Percentiles rank a stretch among this genome's conserved stretches.
Evolutionary conservation across 2,113 vertebrate genomes (phyloP).

Genomic region (Podilymbus podiceps): DNA sequence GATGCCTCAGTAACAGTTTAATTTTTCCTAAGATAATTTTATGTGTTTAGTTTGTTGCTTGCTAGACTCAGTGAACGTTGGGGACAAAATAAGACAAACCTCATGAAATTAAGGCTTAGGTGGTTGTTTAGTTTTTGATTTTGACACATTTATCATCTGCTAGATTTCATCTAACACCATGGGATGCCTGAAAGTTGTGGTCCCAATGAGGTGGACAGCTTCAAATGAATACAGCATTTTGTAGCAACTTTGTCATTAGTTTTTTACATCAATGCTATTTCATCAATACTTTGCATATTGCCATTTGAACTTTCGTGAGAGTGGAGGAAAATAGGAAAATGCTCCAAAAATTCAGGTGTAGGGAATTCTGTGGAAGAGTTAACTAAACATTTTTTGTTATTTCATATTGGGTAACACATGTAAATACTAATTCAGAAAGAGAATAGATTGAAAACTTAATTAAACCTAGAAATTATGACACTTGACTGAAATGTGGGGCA

Average conservation of each 20-base stretch:
- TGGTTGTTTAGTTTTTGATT: neutral
- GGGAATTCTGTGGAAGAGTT: neutral
- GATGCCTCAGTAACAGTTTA: neutral
- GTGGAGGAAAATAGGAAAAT: neutral
- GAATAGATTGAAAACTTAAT: neutral
- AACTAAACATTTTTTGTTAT: neutral
- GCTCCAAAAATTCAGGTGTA: neutral
- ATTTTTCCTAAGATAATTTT: constrained; percentile 3
- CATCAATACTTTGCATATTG: neutral
- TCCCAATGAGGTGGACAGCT: neutral
- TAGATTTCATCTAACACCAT: neutral
- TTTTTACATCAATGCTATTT: neutral
- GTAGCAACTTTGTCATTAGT: neutral
- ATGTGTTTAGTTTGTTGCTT: neutral
- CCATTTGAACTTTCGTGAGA: neutral
- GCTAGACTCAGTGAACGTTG: neutral
- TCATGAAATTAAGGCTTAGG: neutral
- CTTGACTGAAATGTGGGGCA: neutral
- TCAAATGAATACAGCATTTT: neutral
- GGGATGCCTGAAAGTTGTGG: neutral
- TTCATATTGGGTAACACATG: neutral
- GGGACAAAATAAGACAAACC: neutral
- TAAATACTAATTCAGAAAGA: neutral
- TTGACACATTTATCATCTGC: neutral
- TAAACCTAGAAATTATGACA: neutral